phyloP scores from a whole-genome alignment of 2,888 invertebrate genomes.

The Taphrorychus bicolor region DNA sequence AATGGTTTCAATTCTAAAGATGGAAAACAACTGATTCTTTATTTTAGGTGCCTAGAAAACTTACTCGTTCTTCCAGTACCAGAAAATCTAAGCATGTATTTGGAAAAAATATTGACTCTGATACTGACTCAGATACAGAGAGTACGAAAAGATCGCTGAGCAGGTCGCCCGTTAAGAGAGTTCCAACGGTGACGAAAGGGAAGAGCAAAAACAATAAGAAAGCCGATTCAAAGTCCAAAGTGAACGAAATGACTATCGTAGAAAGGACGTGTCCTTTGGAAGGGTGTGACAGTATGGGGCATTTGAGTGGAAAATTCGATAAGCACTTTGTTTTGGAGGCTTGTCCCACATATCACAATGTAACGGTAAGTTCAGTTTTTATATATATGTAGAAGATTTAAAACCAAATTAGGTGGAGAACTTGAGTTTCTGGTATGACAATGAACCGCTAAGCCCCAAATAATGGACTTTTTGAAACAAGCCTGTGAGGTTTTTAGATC shows the following conservation, averaged over 20 bases:
- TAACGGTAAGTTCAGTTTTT: conserved; percentile 66
- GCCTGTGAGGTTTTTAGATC: conserved; percentile 54
- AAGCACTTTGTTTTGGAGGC: conserved; percentile 90
- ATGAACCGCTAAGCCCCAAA: too few relatives aligned
- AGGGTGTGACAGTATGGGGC: conserved; percentile 88
- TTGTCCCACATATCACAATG: conserved; percentile 92
- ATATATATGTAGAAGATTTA: too few relatives aligned
- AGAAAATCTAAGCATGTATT: conserved; percentile 71
- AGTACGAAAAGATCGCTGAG: conserved; percentile 63
- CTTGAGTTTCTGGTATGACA: too few relatives aligned
- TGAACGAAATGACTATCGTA: conserved; percentile 54
- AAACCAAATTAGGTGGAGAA: too few relatives aligned
- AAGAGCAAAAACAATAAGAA: conserved; percentile 59
- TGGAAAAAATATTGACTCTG: conserved; percentile 64
- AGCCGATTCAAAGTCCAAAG: conserved; percentile 52
- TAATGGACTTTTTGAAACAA: neutral
- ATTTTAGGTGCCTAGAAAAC: conserved; percentile 67
- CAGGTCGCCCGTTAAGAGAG: conserved; percentile 71
- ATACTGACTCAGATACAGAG: conserved; percentile 74
- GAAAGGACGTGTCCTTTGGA: conserved; percentile 84
- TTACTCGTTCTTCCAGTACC: conserved; percentile 74
- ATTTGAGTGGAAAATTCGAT: conserved; percentile 80
- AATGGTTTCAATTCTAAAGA: too few relatives aligned
- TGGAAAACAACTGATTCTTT: too few relatives aligned
- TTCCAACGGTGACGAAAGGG: conserved; percentile 61